phyloP scores from a whole-genome alignment of 2,113 vertebrate genomes.

The Peromyscus polionotus region DNA sequence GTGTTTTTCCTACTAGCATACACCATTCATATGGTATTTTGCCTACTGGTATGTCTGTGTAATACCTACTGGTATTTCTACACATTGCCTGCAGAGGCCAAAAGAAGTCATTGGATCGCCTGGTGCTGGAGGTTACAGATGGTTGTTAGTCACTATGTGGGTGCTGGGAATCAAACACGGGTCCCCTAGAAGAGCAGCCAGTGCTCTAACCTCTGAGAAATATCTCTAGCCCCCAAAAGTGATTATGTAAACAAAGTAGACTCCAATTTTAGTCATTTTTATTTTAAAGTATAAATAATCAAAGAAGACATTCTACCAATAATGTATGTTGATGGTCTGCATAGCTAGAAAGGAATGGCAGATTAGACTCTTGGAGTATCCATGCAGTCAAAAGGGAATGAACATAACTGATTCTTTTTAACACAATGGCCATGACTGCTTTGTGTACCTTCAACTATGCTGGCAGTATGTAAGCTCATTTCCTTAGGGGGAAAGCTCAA shows the following conservation, averaged over 20 bases:
- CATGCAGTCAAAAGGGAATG: slow-evolving; percentile 2
- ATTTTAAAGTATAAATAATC: slow-evolving; percentile 44
- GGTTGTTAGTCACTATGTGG: not conserved
- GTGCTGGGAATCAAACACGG: not conserved
- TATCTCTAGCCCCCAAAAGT: not conserved
- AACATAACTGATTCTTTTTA: slow-evolving; percentile 47
- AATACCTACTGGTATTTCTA: not conserved
- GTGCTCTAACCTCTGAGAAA: not conserved
- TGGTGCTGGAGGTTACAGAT: not conserved
- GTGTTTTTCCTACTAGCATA: not conserved
- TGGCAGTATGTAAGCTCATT: slow-evolving; percentile 1
- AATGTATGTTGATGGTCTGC: slow-evolving; percentile 37
- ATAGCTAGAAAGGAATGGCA: slow-evolving; percentile 7
- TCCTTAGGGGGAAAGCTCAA: not conserved
- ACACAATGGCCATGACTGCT: not conserved
- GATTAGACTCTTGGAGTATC: slow-evolving; percentile 11
- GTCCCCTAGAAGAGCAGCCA: not conserved
- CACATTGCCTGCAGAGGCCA: not conserved
- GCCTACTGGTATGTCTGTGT: not conserved
- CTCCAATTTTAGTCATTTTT: slow-evolving; percentile 63
- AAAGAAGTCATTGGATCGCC: not conserved
- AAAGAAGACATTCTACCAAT: slow-evolving; percentile 41
- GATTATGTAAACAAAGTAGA: slow-evolving; percentile 17
- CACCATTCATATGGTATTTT: not conserved
- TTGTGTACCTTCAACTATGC: not conserved